Evolutionary conservation across 2,113 vertebrate genomes (phyloP).

Genomic region (Plectropomus leopardus): DNA sequence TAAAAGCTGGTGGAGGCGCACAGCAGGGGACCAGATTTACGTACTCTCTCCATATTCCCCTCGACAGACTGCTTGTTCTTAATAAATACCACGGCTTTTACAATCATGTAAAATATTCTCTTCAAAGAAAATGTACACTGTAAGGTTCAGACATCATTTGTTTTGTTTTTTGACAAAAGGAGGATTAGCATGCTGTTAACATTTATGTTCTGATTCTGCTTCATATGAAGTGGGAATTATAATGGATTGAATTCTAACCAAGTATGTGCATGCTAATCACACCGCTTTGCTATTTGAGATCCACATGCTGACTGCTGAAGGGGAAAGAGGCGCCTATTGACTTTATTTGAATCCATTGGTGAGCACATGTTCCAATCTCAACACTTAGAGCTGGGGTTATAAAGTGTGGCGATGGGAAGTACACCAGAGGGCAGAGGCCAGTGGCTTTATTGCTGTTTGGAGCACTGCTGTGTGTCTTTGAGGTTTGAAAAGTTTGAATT

Average conservation of each 20-base stretch:
- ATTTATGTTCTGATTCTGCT: constrained; percentile 71
- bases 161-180: constrained; percentile 63
- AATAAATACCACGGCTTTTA: constrained; percentile 64
- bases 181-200: constrained; percentile 73
- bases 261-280: constrained; percentile 78
- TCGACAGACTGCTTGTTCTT: constrained; percentile 67
- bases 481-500: constrained; percentile 74
- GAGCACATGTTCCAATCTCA: constrained; percentile 75
- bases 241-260: constrained; percentile 70
- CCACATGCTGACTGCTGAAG: constrained; percentile 75
- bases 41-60: constrained; percentile 56
- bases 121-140: constrained; percentile 43
- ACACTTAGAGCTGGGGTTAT: constrained; percentile 57
- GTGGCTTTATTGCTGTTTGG: constrained; percentile 73
- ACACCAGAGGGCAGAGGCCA: constrained; percentile 77
- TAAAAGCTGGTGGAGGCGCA: constrained; percentile 64
- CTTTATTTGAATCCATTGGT: constrained; percentile 79
- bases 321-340: constrained; percentile 74
- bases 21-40: constrained; percentile 69
- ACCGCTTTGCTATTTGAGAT: constrained; percentile 68
- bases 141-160: constrained; percentile 62
- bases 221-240: constrained; percentile 73
- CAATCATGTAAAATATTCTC: constrained; percentile 43
- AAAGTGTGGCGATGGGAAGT: constrained; percentile 72
- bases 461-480: constrained; percentile 75